These are phyloP conservation scores for Tetranychus cinnabarinus DNA, from an alignment of 1,140 invertebrate genomes.

Conservation along the genomic window DNA sequence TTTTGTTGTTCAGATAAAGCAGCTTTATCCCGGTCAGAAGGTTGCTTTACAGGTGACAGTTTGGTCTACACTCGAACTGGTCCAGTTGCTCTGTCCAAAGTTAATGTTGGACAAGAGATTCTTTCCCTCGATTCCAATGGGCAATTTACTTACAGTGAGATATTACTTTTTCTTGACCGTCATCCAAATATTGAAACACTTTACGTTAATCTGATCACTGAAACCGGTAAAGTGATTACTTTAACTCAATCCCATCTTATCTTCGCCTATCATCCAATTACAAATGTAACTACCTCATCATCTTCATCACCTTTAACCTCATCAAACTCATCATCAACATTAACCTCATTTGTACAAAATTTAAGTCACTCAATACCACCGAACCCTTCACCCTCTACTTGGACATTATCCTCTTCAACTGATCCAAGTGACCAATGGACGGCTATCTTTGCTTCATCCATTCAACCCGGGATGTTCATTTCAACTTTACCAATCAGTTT, in stretches of 20 bases:
- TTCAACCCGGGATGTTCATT: conserved; percentile 28
- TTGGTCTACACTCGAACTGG: conserved; percentile 34
- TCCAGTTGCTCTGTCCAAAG: conserved; percentile 28
- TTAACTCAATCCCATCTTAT: conserved; percentile 67
- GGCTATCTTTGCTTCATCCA: conserved; percentile 31
- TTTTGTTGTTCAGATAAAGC: conserved; percentile 47
- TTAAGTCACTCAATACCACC: neutral
- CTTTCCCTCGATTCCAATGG: conserved; percentile 37
- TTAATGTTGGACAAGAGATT: conserved; percentile 53
- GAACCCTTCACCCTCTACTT: neutral
- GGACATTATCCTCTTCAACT: neutral
- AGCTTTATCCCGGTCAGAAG: conserved; percentile 39
- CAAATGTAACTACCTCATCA: neutral
- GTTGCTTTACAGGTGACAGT: conserved; percentile 45
- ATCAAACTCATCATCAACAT: neutral
- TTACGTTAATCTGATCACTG: conserved; percentile 36
- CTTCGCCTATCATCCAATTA: conserved; percentile 12
- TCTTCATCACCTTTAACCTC: neutral
- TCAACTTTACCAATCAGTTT: neutral
- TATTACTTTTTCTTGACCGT: conserved; percentile 69
- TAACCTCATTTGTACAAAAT: neutral
- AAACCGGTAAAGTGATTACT: conserved; percentile 38
- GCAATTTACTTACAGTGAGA: conserved; percentile 48
- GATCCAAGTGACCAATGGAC: neutral
- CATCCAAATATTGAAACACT: conserved; percentile 25